A percentile compares a stretch with the other conserved stretches of the same genome.
Conservation (phyloP, 2,113 vertebrate genomes). For the Poecile atricapillus region DNA sequence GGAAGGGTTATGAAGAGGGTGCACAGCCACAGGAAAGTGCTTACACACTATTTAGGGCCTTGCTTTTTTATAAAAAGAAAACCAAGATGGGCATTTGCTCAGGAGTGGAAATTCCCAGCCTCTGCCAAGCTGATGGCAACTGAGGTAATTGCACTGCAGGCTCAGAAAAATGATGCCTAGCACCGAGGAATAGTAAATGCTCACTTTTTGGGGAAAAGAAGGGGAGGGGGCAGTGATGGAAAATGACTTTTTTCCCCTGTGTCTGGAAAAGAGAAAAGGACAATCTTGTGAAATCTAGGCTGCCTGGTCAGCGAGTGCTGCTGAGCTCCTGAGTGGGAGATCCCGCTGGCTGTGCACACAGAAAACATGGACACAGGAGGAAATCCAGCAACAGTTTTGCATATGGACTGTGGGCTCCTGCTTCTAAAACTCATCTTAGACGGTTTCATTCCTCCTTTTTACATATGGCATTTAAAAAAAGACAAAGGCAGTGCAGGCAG, state of each 20-base stretch:
- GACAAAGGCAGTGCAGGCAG: background rate
- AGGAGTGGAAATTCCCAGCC: background rate
- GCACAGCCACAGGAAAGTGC: background rate
- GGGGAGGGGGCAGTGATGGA: background rate
- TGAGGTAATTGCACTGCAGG: accelerated
- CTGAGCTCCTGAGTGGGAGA: background rate
- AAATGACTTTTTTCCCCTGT: background rate
- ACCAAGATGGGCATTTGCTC: background rate
- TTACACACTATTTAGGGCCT: background rate
- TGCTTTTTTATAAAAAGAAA: background rate
- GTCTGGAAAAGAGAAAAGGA: background rate
- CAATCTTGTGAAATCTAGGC: background rate
- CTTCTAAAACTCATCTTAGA: background rate
- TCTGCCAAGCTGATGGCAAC: background rate
- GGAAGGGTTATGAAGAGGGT: slow-evolving; percentile 47
- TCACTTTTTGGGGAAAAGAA: background rate
- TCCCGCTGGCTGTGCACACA: accelerated
- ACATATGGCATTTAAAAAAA: background rate
- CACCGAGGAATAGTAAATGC: background rate
- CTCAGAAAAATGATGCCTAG: background rate
- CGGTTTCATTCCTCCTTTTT: background rate
- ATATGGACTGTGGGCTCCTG: background rate
- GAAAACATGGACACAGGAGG: accelerated
- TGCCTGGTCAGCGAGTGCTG: background rate
- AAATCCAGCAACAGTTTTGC: background rate